Evolutionary conservation across 2,888 invertebrate genomes (phyloP), one percentile per base, ranked within the genome.

Genomic region (Cantharis rustica): DNA sequence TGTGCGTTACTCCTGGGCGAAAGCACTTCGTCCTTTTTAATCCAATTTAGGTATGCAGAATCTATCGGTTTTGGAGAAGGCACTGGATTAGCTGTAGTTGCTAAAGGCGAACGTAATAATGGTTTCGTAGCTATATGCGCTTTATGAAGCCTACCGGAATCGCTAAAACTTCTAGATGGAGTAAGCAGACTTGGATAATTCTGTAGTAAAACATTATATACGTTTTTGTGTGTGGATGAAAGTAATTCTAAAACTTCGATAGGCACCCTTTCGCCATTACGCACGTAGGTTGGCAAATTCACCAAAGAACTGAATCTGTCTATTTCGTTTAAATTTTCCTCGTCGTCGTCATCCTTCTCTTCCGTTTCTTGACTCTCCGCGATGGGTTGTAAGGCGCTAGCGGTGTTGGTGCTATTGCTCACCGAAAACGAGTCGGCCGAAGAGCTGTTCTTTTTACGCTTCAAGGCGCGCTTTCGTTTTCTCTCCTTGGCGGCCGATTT

Each of bases 281-380:
- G 92, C 80, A 96, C 92, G 84, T 93, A 97, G 0, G 96, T 97
- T 0, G 96, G 97, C 75, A 97, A 88, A 84, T 94, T 95, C 11
- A 96, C 94, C 82, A 96, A 89, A n/a, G 96, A 96, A 83, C 93
- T 93, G 84, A 93, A 94, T 66, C 93, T 90, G n/a, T 86, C 86
- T 13, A 86, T 84, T 31, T 88, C 87, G 16, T 86, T 84, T n/a
- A 47, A n/a, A n/a, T 47, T 47, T 11, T 87, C 85, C 20, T 82
- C 79, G 26, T 82, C 80, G 62, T 79, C 77, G 17, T 78, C 75
- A 13, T 68, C 77, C 26, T 79, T 75, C 20, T 63, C 73, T 5
- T 82, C 82, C 31, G 82, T 81, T 62, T 84, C 84, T 68, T 82
- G 86, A 4, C 88, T 88, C 75, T 89, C 90, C 76, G 88, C 89